These are phyloP conservation scores for Leptinotarsa texana DNA, from an alignment of 1,140 invertebrate genomes.

Conservation along the genomic window DNA sequence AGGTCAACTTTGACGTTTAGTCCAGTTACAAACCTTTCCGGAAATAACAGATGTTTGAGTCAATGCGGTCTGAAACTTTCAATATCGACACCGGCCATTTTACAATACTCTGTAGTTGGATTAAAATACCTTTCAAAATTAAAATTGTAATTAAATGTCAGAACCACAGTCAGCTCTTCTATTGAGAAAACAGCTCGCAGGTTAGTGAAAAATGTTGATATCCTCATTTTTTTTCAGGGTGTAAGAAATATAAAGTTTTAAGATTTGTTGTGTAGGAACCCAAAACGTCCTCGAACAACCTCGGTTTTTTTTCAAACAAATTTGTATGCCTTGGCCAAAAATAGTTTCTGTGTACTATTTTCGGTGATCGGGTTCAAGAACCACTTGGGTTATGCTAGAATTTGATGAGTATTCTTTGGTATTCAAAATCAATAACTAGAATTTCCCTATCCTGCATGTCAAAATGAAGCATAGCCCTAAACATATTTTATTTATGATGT, in stretches of 20 bases:
- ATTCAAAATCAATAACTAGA: constrained; percentile 17
- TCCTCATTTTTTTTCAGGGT: neutral
- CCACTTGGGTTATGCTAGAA: constrained; percentile 1
- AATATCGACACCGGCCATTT: constrained; percentile 62
- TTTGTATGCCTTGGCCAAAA: constrained; percentile 33
- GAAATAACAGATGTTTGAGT: constrained; percentile 55
- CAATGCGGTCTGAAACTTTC: constrained; percentile 49
- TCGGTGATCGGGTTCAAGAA: neutral
- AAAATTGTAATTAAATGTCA: constrained; percentile 82
- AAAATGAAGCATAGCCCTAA: neutral
- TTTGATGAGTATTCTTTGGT: constrained; percentile 19
- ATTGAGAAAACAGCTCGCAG: constrained; percentile 93
- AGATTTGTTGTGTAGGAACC: constrained; percentile 9
- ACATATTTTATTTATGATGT: neutral
- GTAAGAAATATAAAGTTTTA: neutral
- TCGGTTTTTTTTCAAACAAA: constrained; percentile 29
- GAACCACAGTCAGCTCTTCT: constrained; percentile 92
- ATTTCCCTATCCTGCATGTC: constrained; percentile 12
- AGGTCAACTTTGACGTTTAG: constrained; percentile 18
- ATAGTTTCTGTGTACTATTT: constrained; percentile 31
- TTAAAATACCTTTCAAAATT: constrained; percentile 62
- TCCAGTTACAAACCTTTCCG: constrained; percentile 46
- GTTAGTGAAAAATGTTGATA: constrained; percentile 60
- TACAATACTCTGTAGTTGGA: constrained; percentile 62
- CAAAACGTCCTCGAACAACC: constrained; percentile 33